Base-by-base conservation (phyloP, 2,888 invertebrate genomes). In the Erynnis tages region DNA sequence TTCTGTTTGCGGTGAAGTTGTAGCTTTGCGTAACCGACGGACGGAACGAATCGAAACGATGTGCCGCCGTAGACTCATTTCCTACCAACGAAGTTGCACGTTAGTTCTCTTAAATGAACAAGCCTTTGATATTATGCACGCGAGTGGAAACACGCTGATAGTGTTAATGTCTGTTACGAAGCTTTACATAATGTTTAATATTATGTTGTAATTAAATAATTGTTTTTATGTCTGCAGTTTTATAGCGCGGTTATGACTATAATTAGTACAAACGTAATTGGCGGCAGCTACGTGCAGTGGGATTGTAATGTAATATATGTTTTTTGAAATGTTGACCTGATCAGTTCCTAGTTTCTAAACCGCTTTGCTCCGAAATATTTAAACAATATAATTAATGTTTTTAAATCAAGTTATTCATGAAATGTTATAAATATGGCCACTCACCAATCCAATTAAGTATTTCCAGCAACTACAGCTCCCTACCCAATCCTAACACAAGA, bases 11-110 rank as follows among this genome's bases (percentile, higher is more conserved):
- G 57, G 59, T 57, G 58, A 56, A 60, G 53, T 62, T 59, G 53
- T 57, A 54, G 53, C 57, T 56, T 61, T 63, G 60, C 59, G 59
- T 59, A 62, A 64, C 58, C 44, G 55, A 52, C 56, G 60, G 58
- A 56, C 60, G 61, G 58, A 66, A 65, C 59, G 49, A 59, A 65
- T 63, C 59, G 58, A 53, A 55, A 56, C 57, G 59, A 60, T 55
- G 58, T 53, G 56, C 58, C 54, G 56, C 58, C 54, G 32, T 14
- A 37, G 53, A 44, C 48, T 58, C 52, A 37, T 56, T 58, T 54
- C 54, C 41, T 45, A 37, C 41, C 35, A 23, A 43, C 46, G 25
- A 56, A 56, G 46, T 54, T 58, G 54, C 49, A 55, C 56, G 53
- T 44, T 50, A 45, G 52, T 38, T 52, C 52, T 50, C 56, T 52